A percentile compares a stretch with the other conserved stretches of the same genome.
Conservation (phyloP, 1,140 invertebrate species). For the Drosophila parabipectinata region DNA sequence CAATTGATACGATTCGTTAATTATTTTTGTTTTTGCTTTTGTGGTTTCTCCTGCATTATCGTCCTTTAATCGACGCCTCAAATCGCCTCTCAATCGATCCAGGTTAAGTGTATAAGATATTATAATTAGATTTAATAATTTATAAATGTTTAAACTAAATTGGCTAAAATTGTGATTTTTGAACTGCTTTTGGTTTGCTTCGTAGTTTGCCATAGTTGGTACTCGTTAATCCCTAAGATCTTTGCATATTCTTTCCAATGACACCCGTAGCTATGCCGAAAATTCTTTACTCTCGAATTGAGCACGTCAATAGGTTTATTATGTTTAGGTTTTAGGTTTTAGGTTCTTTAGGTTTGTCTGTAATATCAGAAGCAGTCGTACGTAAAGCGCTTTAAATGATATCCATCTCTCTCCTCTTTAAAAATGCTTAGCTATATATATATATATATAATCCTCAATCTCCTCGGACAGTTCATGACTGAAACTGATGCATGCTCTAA, state of each 20-base stretch:
- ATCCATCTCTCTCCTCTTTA: slow-evolving; percentile 33
- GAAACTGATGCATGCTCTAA: slow-evolving; percentile 33
- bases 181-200: slow-evolving; percentile 81
- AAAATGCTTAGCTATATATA: slow-evolving; percentile 71
- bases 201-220: slow-evolving; percentile 65
- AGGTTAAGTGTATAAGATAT: slow-evolving; percentile 57
- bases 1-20: slow-evolving; percentile 79
- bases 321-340: slow-evolving; percentile 10
- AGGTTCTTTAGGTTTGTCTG: slow-evolving; percentile 24
- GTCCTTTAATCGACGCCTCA: slow-evolving; percentile 3
- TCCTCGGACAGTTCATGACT: slow-evolving; percentile 18
- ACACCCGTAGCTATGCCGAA: slow-evolving; percentile 55
- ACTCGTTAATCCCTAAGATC: slow-evolving; percentile 56
- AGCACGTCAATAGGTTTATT: slow-evolving; percentile 58
- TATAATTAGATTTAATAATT: slow-evolving; percentile 59
- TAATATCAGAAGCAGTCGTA: slow-evolving; percentile 70
- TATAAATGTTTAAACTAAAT: slow-evolving; percentile 80
- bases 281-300: slow-evolving; percentile 55
- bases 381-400: slow-evolving; percentile 65
- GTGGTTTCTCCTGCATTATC: slow-evolving; percentile 23
- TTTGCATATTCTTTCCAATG: slow-evolving; percentile 36
- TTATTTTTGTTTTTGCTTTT: slow-evolving; percentile 35
- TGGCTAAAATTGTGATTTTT: slow-evolving; percentile 80
- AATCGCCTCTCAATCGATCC: slow-evolving; percentile 25
- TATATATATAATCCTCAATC: slow-evolving; percentile 46